These are phyloP conservation scores for Cettia cetti DNA, from an alignment of 2,113 vertebrate genomes.

Conservation along the genomic window DNA sequence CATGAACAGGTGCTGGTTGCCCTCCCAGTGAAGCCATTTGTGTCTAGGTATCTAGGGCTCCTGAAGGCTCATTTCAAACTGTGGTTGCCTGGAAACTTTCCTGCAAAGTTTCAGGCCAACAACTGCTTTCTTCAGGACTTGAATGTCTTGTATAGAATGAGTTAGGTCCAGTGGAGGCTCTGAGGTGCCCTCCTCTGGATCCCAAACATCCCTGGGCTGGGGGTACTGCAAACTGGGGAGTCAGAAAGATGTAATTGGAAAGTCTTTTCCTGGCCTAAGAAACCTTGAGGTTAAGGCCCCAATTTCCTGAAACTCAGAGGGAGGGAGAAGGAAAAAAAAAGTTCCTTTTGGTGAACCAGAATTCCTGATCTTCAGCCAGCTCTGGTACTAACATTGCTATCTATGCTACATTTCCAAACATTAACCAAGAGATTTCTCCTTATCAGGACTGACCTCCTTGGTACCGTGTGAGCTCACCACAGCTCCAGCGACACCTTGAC, in stretches of 20 bases:
- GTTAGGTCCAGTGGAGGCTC: background rate
- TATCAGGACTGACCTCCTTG: background rate
- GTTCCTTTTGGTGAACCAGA: background rate
- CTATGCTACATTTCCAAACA: background rate
- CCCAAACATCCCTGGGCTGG: background rate
- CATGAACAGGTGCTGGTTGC: background rate
- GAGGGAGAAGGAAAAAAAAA: background rate
- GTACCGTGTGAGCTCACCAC: background rate
- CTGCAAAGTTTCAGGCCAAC: background rate
- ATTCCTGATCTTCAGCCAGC: background rate
- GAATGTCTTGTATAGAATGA: accelerated
- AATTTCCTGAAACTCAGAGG: background rate
- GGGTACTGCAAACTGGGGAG: background rate
- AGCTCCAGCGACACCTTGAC: background rate
- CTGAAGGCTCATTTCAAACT: background rate
- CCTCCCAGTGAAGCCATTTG: background rate
- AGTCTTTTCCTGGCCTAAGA: background rate
- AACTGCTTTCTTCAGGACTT: background rate
- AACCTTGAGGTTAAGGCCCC: background rate
- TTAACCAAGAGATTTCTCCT: background rate
- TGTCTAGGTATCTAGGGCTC: background rate
- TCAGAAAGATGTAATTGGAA: background rate
- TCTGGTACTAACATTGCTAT: background rate
- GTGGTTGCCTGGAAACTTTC: background rate
- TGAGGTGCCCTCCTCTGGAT: background rate